Evolutionary conservation across 2,113 vertebrate genomes (phyloP), one percentile per base, ranked within the genome.

Genomic region (Rhinolophus sinicus): DNA sequence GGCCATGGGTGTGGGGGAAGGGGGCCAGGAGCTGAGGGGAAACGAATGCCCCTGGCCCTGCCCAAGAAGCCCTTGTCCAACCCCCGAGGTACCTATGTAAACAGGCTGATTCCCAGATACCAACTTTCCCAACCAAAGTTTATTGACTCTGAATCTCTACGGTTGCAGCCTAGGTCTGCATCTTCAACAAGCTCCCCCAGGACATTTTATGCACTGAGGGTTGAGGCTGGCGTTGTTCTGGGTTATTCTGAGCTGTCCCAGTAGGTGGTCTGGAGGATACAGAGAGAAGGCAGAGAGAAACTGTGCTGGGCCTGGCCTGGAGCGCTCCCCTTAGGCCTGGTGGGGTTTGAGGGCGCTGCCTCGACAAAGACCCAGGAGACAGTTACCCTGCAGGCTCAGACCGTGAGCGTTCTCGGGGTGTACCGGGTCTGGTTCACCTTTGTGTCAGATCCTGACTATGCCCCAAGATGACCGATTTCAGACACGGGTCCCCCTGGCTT

Each of bases 271-370:
- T 6, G 13, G 40, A 76, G 50, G 92, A 44, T 30, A 15, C 0
- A 0, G 67, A 77, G 24, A 44, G 24, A 15, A 64, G 8, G 8
- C 4, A 21, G 64, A 87, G 38, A 56, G 65, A 47, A 21, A 50
- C 10, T 0, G 3, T 13, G 21, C 69, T 0, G 6, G 22, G 30
- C 72, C 38, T 2, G 0, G 52, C 47, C n/a, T 0, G 15, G 54
- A 72, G 52, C 13, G 1, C 33, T 40, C n/a, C 11, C 0, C 1
- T 7, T 5, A 38, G 35, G 30, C 93, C 85, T 24, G 0, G 56
- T 1, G 52, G 47, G 50, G 56, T 6, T 9, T 19, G 16, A 15
- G 19, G 40, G 26, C 6, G 12, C 67, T 56, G n/a, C 40, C 69
- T 62, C 28, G 13, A 28, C 35, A 35, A 7, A 12, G 15, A 5